Evolutionary conservation across 2,888 invertebrate species (phyloP), one percentile per base, ranked within the genome.

Genomic region (Smittia sp.): DNA sequence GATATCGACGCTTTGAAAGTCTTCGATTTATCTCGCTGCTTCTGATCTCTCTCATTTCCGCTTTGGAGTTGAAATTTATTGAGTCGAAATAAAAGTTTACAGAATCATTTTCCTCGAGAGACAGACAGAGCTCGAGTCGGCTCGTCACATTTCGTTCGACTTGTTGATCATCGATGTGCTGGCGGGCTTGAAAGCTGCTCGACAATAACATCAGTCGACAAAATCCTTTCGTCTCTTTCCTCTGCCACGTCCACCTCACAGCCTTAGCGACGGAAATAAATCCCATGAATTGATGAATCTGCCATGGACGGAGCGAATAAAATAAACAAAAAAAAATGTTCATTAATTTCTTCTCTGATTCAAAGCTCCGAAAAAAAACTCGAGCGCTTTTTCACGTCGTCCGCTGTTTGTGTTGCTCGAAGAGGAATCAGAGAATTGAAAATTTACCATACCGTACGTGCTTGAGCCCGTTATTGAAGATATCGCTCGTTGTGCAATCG

Each of bases 271-370:
- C 4, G 58, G 2, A 15, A 1, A n/a, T 63, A 69, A 54, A 69
- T 69, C 69, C 69, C 54, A 27, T 69, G 46, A 46, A 68, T 32
- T 69, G 69, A 54, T 54, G 69, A 69, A 69, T 69, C 24, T 27
- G 22, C 27, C 25, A 27, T 22, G n/a, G 63, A 25, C 63, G 27
- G 20, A 39, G 18, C 15, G 46, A 68, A 68, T 68, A 22, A 68
- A 68, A 46, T 68, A 68, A 68, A 68, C 68, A 68, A 66, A 66
- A 63, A 62, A 63, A 38, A 68, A 68, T 68, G 22, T 68, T 68
- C 68, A 68, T 68, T 68, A 68, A 67, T 58, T 58, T 58, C 22
- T 58, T 22, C 58, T 58, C 13, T n/a, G 66, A 58, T 22, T 13
- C 58, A 13, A 58, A 58, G 58, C 58, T n/a, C 18, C 58, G n/a